Conservation (phyloP, 2,888 invertebrate species). For the Eurytoma californica region DNA sequence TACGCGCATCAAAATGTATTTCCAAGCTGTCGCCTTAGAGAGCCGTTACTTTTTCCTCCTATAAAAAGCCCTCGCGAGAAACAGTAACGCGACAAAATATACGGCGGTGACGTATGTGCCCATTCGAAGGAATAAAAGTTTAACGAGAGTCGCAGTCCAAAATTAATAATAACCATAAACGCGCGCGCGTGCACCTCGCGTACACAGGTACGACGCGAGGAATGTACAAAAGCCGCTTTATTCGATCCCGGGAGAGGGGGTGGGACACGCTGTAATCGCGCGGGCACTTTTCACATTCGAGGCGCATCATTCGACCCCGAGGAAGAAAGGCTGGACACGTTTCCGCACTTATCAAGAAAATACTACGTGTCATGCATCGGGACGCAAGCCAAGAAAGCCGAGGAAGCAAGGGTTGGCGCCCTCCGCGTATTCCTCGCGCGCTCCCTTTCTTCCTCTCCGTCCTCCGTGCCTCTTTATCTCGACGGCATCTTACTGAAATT, state of each 20-base stretch:
- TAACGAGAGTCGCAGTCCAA: no score
- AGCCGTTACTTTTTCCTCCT: no score
- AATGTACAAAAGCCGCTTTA: slow-evolving; percentile 26
- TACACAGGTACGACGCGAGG: no score
- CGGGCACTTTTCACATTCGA: slow-evolving; percentile 54
- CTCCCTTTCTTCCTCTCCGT: slow-evolving; percentile 9
- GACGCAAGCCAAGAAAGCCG: slow-evolving; percentile 50
- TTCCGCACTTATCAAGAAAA: slow-evolving; percentile 57
- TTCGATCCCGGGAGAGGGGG: slow-evolving; percentile 2
- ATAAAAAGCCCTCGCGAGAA: no score
- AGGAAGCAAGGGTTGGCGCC: slow-evolving; percentile 50
- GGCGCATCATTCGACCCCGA: slow-evolving; percentile 48
- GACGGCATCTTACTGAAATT: slow-evolving; percentile 39
- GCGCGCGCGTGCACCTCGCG: no score
- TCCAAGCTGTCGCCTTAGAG: no score
- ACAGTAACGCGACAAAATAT: no score
- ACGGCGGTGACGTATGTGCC: no score
- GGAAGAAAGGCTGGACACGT: slow-evolving; percentile 51
- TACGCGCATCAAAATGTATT: no score
- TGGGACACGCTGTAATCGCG: slow-evolving; percentile 45
- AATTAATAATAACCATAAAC: no score
- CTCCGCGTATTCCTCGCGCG: neutral
- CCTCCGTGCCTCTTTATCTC: slow-evolving; percentile 40
- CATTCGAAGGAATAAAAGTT: no score
- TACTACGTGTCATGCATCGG: slow-evolving; percentile 58